Percentiles rank a stretch among this genome's conserved stretches.
phyloP scores from a whole-genome alignment of 2,113 vertebrate genomes.

The Caracal caracal region DNA sequence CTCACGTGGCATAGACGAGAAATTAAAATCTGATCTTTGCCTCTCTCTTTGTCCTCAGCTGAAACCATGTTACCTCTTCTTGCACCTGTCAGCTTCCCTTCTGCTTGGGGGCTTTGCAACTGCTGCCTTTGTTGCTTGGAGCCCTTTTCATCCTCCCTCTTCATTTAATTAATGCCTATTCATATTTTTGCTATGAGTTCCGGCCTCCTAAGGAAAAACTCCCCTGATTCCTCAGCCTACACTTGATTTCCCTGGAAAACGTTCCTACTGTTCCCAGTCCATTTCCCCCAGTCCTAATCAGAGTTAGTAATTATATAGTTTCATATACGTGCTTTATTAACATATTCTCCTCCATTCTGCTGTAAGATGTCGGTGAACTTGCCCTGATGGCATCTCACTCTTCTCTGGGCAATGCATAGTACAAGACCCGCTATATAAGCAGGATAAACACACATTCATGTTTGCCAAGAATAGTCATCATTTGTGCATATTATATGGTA shows the following conservation, averaged over 20 bases:
- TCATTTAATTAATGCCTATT: not conserved
- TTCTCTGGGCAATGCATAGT: not conserved
- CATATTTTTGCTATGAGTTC: not conserved
- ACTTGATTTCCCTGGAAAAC: not conserved
- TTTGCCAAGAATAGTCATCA: not conserved
- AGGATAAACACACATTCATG: not conserved
- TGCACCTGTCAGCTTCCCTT: not conserved
- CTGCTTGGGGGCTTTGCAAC: not conserved
- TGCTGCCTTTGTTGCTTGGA: not conserved
- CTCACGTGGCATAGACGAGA: not conserved
- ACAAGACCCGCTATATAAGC: not conserved
- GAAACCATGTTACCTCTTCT: not conserved
- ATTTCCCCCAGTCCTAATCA: not conserved
- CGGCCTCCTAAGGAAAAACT: not conserved
- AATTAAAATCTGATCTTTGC: not conserved
- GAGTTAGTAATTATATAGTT: not conserved
- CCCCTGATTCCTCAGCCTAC: not conserved
- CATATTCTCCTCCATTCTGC: not conserved
- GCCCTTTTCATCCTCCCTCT: too few relatives aligned
- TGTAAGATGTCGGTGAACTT: not conserved
- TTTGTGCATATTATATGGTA: not conserved
- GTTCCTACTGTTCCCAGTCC: not conserved
- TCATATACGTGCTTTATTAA: not conserved
- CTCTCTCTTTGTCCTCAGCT: not conserved
- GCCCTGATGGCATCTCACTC: not conserved